Conservation (phyloP, 2,113 vertebrate genomes). For the Mesocricetus auratus region DNA sequence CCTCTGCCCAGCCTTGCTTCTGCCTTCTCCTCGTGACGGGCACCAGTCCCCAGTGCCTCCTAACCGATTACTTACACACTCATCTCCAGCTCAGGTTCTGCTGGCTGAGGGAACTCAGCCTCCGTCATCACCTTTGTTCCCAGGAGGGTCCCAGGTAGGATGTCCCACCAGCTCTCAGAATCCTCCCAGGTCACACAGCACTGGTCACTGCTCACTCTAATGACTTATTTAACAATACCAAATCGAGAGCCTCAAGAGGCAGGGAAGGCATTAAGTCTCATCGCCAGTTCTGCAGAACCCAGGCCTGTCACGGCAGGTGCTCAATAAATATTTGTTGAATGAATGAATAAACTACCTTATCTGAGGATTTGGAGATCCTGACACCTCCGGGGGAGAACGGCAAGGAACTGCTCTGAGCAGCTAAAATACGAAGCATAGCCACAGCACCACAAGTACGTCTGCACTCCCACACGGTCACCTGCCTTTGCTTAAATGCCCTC, state of each 20-base stretch:
- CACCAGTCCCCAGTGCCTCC: background rate
- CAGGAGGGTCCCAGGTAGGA: background rate
- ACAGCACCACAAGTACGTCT: rapidly evolving
- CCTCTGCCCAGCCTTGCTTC: background rate
- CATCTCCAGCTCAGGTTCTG: background rate
- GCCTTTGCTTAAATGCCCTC: background rate
- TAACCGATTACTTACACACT: background rate
- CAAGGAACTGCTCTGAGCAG: background rate
- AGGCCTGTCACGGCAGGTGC: background rate
- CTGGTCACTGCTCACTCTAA: background rate
- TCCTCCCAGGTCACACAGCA: background rate
- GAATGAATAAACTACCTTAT: background rate
- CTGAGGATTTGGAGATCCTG: slow-evolving; percentile 7
- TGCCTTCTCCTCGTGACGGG: background rate
- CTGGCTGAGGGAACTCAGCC: background rate
- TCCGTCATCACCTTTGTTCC: background rate
- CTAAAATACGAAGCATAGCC: background rate
- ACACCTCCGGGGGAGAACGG: background rate
- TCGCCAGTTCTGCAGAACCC: background rate
- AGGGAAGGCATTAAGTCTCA: background rate
- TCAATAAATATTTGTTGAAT: slow-evolving; percentile 1
- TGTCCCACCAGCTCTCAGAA: background rate
- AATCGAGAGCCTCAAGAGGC: background rate
- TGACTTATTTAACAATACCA: background rate
- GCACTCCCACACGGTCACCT: too few relatives aligned